Percentiles rank a stretch among this genome's conserved stretches.
phyloP scores from a whole-genome alignment of 2,113 vertebrate species.

The Hydropotes inermis region DNA sequence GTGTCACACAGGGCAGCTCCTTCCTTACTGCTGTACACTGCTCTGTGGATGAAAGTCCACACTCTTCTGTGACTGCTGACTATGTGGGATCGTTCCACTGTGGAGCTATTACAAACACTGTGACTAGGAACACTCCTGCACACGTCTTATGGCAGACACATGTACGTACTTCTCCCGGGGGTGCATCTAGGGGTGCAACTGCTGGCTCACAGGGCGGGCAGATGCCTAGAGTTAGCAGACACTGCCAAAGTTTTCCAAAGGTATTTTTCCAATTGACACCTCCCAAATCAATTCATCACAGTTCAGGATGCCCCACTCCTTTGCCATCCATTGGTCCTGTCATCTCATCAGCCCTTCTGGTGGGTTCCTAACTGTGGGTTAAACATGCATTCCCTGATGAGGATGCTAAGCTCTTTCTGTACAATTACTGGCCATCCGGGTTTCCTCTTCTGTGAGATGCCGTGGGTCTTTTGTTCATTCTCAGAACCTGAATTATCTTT shows the following conservation, averaged over 20 bases:
- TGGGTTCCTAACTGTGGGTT: not conserved
- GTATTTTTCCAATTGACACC: fast-evolving
- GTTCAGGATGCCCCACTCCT: fast-evolving
- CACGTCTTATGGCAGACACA: fast-evolving
- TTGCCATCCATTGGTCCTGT: fast-evolving
- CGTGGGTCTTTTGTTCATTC: not conserved
- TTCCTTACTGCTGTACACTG: fast-evolving
- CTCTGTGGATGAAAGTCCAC: fast-evolving
- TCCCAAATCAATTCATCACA: no score
- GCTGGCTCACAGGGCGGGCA: not conserved
- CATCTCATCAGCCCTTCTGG: not conserved
- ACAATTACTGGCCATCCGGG: fast-evolving
- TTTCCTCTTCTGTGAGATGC: not conserved
- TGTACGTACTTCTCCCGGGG: fast-evolving
- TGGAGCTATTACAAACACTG: not conserved
- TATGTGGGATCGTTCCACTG: not conserved
- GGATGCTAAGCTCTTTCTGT: fast-evolving
- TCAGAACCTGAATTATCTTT: not conserved
- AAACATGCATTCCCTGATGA: not conserved
- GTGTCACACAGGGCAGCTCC: not conserved
- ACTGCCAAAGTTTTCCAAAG: not conserved
- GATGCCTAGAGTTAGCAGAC: not conserved
- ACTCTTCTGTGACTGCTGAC: not conserved
- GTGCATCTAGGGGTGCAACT: fast-evolving
- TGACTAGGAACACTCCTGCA: fast-evolving